Percentiles rank a stretch among this genome's conserved stretches.
Evolutionary conservation across 2,113 vertebrate species (phyloP).

Genomic region (Mormoops blainvillei): DNA sequence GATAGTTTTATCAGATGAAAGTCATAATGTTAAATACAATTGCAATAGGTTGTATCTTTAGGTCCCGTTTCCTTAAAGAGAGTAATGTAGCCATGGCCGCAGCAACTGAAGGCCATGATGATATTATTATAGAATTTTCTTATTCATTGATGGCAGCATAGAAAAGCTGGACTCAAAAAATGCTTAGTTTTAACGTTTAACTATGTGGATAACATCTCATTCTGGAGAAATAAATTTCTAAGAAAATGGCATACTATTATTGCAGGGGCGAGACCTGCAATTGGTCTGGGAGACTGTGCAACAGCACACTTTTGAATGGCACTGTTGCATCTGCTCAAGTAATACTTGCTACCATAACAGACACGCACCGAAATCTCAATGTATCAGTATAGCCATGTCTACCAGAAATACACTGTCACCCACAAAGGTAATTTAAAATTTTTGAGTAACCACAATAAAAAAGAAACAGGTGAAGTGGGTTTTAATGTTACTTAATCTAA

Average conservation of each 20-base stretch:
- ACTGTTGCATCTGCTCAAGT: not conserved
- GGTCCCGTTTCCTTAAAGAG: not conserved
- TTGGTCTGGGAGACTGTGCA: not conserved
- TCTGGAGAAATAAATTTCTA: not conserved
- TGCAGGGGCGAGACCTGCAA: not conserved
- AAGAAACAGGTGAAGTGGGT: not conserved
- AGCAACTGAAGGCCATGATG: not conserved
- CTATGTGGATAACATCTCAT: not conserved
- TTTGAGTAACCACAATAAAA: not conserved
- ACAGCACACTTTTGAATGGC: not conserved
- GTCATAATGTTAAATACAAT: not conserved
- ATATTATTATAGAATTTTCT: not conserved
- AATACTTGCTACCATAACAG: not conserved
- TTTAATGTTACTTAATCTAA: not conserved
- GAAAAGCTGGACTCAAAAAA: not conserved
- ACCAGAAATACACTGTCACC: not conserved
- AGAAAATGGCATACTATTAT: not conserved
- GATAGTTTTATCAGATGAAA: not conserved
- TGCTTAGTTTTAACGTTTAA: not conserved
- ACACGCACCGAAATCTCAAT: not conserved
- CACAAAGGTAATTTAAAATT: not conserved
- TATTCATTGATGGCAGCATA: not conserved
- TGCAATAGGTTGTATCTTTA: not conserved
- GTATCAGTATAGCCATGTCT: rapidly evolving
- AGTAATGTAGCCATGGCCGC: not conserved